Evolutionary conservation across 2,113 vertebrate genomes (phyloP), one percentile per base, ranked within the genome.

Genomic region (Motacilla alba): DNA sequence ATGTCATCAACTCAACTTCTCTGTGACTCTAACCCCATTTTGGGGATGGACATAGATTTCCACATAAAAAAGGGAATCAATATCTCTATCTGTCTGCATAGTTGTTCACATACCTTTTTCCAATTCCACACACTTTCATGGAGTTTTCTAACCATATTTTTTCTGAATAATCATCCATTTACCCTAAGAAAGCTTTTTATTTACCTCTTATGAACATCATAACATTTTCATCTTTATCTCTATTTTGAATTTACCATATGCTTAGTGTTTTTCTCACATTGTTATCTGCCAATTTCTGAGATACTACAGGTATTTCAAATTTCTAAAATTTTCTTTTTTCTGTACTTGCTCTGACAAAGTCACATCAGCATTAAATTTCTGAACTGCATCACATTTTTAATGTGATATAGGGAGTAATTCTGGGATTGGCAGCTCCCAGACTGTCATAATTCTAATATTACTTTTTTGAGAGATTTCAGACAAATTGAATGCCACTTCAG

Each of bases 101-200:
- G 74, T 50, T 82, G 35, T 64, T 85, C 35, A 75, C 11, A 35
- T 28, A 56, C 3, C 7, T 70, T 88, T 90, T 89, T 73, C n/a
- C 41, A 66, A 44, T 44, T 88, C 75, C 52, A 47, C 23, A 68
- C 6, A 7, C 18, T 87, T 8, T 50, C 77, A 20, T 13, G 24
- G 31, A 56, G 27, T 31, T 46, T 68, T 68, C 23, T 41, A 49
- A 39, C 33, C 50, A 74, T 50, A 64, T 56, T 77, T 84, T 91
- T 47, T 75, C 49, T 83, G 47, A 94, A 89, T 87, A 59, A 90
- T 70, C 73, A 91, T 77, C 47, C 39, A 50, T 93, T 93, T 95
- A 95, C 44, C n/a, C 50, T 67, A 90, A 92, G 47, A 87, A 93
- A 75, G 15, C 41, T 92, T 96, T 66, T 72, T 76, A 74, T 93